Base-by-base conservation (phyloP, 1,140 invertebrate genomes). In the Zophobas morio region DNA sequence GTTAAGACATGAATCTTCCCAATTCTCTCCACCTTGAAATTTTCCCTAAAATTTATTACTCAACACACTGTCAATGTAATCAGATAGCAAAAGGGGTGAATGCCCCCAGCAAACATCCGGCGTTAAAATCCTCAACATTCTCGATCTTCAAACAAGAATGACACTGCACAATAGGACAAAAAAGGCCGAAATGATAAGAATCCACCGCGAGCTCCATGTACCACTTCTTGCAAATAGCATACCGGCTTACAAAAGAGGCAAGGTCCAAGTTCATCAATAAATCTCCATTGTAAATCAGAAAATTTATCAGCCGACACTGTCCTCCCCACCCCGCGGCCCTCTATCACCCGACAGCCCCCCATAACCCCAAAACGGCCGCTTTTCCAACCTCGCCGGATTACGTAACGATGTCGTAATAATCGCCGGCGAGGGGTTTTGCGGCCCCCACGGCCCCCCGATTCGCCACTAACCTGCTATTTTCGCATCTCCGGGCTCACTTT, bases 201-300 rank as follows among this genome's bases (percentile, higher is more conserved):
- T 8, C 20, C 39, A 20, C 20, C 6, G 40, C 51, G 36, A 20
- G n/a, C 6, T 0, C 47, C 6, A 72, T 73, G 71, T 73, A 56
- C 71, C 71, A 73, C 71, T 73, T 73, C 71, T 42, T 73, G 36
- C 71, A 73, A 73, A 73, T 73, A 54, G 54, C 49, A 73, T 54
- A 56, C 71, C 71, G 71, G 8, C 32, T 53, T 56, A 72, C n/a
- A 60, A 4, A 63, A 42, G 73, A 75, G 57, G 54, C 73, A 75
- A 75, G 73, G 73, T 75, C 73, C 73, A 75, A 75, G 73, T 57
- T 75, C 73, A 75, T 51, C 54, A 63, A 54, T 75, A 75, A 75
- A 60, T 49, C 60, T 47, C 54, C 33, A 51, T 57, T 40, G 32
- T 51, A 72, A 72, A 74, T 46, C 35, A 53, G 32, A 74, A 74